Evolutionary conservation across 2,113 vertebrate genomes (phyloP).

Genomic region (Lamprotornis superbus): DNA sequence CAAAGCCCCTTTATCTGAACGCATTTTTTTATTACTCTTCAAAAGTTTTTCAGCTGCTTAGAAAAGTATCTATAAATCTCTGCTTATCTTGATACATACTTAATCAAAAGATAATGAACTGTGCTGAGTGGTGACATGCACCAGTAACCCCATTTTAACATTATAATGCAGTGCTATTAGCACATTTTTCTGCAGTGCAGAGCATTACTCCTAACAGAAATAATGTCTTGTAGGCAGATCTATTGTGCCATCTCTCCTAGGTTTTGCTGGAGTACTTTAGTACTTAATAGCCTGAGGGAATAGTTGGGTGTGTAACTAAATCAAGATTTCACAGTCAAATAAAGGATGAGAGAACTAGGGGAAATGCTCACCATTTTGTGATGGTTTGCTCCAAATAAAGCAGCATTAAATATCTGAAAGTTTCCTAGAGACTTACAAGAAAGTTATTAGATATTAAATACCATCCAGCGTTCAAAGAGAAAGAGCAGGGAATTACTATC

Average conservation of each 20-base stretch:
- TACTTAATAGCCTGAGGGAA: constrained; percentile 35
- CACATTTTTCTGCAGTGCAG: constrained; percentile 46
- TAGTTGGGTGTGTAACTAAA: constrained; percentile 34
- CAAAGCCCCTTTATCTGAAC: neutral
- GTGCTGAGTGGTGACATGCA: neutral
- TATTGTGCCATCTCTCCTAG: constrained; percentile 29
- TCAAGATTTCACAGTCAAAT: constrained; percentile 55
- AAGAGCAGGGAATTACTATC: constrained; percentile 56
- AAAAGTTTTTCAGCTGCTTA: neutral
- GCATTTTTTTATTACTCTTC: neutral
- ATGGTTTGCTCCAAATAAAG: constrained; percentile 60
- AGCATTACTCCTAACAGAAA: constrained; percentile 20
- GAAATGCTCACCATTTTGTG: constrained; percentile 47
- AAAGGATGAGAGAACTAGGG: constrained; percentile 31
- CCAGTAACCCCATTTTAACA: constrained; percentile 41
- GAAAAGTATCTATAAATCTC: neutral
- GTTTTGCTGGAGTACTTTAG: constrained; percentile 23
- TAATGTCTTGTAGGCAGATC: constrained; percentile 19
- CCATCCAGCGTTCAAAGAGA: constrained; percentile 50
- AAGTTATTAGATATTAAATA: constrained; percentile 60
- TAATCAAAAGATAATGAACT: constrained; percentile 36
- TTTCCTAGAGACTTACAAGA: constrained; percentile 49
- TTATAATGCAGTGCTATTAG: constrained; percentile 28
- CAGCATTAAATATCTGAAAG: constrained; percentile 37
- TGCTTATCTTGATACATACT: neutral